Base-by-base conservation (phyloP, 2,797 vertebrate genomes). In the Hyperoplus lanceolatus region DNA sequence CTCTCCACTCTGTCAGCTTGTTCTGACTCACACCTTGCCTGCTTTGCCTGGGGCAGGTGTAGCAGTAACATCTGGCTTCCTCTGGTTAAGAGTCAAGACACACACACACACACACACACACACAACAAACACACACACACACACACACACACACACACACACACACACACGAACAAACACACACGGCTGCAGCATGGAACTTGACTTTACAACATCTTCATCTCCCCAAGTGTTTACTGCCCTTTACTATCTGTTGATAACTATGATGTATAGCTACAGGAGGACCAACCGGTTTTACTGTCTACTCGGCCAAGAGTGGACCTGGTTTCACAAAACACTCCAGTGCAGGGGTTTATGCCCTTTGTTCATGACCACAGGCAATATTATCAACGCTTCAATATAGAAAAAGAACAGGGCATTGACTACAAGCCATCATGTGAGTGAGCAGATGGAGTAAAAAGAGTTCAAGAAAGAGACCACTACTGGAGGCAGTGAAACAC, bases 311-410 rank as follows among this genome's bases (percentile, higher is more conserved):
- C 72, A 43, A 6, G 4, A 18, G 51, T 21, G 42, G 15, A 18
- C 14, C 12, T 39, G 21, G 10, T 18, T 54, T 36, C 14, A 56
- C 5, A 39, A 21, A 64, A 54, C 8, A 18, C 36, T 51, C 14
- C 21, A 61, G 8, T 10, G 5, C 16, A 64, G 53, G 38, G 55
- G 60, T 63, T 8, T 18, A 55, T 38, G 36, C 42, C 13, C 60
- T 59, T 63, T 54, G 65, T 21, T 59, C 42, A 6, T 1, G 15
- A 70, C 49, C 59, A 45, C 43, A 36, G 63, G 29, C 39, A 81
- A 36, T 10, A 45, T 11, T 7, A 16, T 61, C 3, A 29, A 41
- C 29, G 53, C 60, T 53, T 50, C 15, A 55, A 4, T 43, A 11
- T 1, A 56, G 51, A 8, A 29, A 8, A 59, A 58, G 12, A 68